phyloP scores from a whole-genome alignment of 2,797 vertebrate genomes.

The Rhadinocentrus ornatus region DNA sequence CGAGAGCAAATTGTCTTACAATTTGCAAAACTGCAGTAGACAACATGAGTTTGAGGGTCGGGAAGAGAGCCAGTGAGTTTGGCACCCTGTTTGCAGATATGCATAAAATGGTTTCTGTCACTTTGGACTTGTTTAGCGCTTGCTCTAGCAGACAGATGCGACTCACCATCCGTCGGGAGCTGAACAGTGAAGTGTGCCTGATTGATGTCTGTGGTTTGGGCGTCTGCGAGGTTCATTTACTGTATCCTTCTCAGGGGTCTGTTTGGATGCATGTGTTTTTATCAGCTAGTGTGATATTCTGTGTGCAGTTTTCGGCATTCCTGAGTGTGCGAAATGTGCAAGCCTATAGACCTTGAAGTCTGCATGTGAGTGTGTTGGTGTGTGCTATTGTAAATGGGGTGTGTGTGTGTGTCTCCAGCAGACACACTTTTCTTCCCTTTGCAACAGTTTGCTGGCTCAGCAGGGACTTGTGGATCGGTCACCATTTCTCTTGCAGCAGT shows the following conservation, averaged over 20 bases:
- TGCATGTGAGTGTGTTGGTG: slow-evolving; percentile 6
- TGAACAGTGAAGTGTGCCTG: slow-evolving; percentile 63
- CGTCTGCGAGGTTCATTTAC: slow-evolving; percentile 75
- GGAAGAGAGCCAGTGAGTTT: slow-evolving; percentile 50
- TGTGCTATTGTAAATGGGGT: slow-evolving; percentile 27
- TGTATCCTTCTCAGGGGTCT: slow-evolving; percentile 62
- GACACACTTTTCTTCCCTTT: slow-evolving; percentile 48
- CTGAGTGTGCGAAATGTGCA: slow-evolving; percentile 27
- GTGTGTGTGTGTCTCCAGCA: slow-evolving; percentile 36
- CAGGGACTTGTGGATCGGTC: slow-evolving; percentile 67
- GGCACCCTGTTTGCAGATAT: slow-evolving; percentile 56
- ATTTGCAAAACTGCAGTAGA: slow-evolving; percentile 45
- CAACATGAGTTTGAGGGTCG: slow-evolving; percentile 19
- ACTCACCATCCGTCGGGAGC: slow-evolving; percentile 69
- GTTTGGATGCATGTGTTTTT: slow-evolving; percentile 55
- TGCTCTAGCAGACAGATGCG: slow-evolving; percentile 73
- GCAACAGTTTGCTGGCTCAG: slow-evolving; percentile 74
- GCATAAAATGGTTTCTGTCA: slow-evolving; percentile 66
- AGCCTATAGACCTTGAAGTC: slow-evolving; percentile 14
- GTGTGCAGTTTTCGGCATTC: slow-evolving; percentile 51
- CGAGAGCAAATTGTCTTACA: slow-evolving; percentile 49
- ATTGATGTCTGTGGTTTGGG: slow-evolving; percentile 77
- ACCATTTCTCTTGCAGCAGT: slow-evolving; percentile 57
- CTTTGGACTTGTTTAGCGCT: slow-evolving; percentile 77
- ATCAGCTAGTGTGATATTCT: slow-evolving; percentile 45